Base-by-base conservation (phyloP, 2,113 vertebrate species). In the Pygoscelis adeliae region DNA sequence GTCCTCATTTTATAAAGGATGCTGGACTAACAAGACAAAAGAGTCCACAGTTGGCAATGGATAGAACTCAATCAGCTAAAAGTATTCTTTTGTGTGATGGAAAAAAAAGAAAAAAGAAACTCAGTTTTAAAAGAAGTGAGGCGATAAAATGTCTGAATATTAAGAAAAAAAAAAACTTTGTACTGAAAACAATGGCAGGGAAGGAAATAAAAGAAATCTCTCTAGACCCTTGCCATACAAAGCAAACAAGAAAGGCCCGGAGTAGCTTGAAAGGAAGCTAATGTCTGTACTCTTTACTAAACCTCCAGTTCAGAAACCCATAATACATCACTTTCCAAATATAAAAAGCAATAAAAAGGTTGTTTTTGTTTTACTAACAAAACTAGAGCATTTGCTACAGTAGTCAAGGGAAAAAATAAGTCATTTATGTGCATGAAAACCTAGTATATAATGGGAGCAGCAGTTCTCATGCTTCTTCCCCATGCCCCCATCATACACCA, bases 71-170 rank as follows among this genome's bases (percentile, higher is more conserved):
- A 97, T 96, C 97, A 97, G 95, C 91, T 97, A 95, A 94, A 96
- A 97, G 92, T 94, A 96, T 96, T 95, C 96, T 94, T 97, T 97
- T 97, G 97, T 97, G 77, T n/a, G 49, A 92, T 19, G 78, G 79
- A 1, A 44, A 66, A 89, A 90, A 26, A 38, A 11, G 21, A 81
- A 14, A 34, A 40, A 65, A 70, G 66, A 93, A 94, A 63, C 82
- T 83, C 56, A 5, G 91, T 90, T 96, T 95, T 95, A 96, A 96
- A 97, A 96, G 94, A 93, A 96, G 77, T 66, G 92, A 95, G 80
- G 95, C 84, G 58, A 97, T 97, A 97, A 97, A 97, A 96, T 95
- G 94, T 91, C 94, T 97, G 97, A 97, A 96, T 97, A 97, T 97
- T 97, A 93, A 96, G 95, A 6, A 92, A 92, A 95, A 78, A 77